Percentiles rank a stretch among this genome's conserved stretches.
These are phyloP conservation scores for Stomorhina lunata DNA, from an alignment of 2,888 invertebrate genomes.

Conservation along the genomic window DNA sequence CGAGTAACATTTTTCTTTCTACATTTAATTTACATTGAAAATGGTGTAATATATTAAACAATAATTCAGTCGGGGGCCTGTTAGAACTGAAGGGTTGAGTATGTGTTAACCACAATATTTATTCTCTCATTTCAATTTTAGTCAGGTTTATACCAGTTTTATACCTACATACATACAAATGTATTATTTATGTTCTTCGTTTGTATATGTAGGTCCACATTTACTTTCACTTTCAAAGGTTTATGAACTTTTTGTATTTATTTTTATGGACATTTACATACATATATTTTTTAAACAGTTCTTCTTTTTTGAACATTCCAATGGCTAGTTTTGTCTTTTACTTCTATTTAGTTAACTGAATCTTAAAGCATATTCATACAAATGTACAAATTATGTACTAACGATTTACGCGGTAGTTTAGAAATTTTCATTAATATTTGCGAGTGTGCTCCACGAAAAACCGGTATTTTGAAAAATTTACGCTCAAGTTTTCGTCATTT, in stretches of 20 bases:
- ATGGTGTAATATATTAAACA: too few relatives aligned
- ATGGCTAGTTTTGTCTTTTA: not conserved
- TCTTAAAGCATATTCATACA: too few relatives aligned
- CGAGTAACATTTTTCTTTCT: not conserved
- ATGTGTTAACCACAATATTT: conserved; percentile 3
- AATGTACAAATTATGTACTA: too few relatives aligned
- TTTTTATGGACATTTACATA: conserved; percentile 57
- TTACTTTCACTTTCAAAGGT: conserved; percentile 80
- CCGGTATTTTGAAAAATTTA: too few relatives aligned
- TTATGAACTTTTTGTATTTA: conserved; percentile 79
- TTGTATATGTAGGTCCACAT: conserved; percentile 80
- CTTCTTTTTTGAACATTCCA: conserved; percentile 41
- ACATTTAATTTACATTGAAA: too few relatives aligned
- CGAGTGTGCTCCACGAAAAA: too few relatives aligned
- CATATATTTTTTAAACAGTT: conserved; percentile 41
- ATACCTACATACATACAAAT: not conserved
- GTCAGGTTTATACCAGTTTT: not conserved
- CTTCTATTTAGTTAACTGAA: not conserved
- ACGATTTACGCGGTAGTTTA: too few relatives aligned
- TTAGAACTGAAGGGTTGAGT: not conserved
- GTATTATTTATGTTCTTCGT: conserved; percentile 11
- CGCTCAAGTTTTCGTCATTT: too few relatives aligned
- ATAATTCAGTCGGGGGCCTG: too few relatives aligned
- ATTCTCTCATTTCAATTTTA: conserved; percentile 12
- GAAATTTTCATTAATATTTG: too few relatives aligned